Evolutionary conservation across 1,140 invertebrate genomes (phyloP).

Genomic region (Delia radicum): DNA sequence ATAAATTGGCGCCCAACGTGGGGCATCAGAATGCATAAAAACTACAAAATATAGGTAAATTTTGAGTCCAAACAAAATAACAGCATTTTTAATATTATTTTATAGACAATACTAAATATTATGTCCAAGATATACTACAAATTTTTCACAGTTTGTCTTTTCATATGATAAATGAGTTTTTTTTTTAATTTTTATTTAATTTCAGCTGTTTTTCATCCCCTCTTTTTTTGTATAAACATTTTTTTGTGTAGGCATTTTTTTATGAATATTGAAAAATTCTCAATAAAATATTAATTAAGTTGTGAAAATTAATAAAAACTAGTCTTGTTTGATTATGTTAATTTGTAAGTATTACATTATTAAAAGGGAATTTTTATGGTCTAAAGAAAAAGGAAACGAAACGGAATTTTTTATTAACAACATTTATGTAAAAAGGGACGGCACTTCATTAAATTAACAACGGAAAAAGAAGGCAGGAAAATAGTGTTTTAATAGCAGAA

Average conservation of each 20-base stretch:
- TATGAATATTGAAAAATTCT: not conserved
- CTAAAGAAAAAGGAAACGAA: not conserved
- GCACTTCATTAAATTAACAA: not conserved
- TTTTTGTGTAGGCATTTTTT: not conserved
- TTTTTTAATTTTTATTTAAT: not conserved
- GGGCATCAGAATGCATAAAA: too few relatives aligned
- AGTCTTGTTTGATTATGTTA: not conserved
- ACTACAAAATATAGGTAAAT: too few relatives aligned
- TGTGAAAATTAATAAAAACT: not conserved
- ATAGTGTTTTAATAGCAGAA: not conserved
- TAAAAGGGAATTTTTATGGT: not conserved
- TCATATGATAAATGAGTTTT: not conserved
- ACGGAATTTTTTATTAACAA: too few relatives aligned
- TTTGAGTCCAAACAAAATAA: too few relatives aligned
- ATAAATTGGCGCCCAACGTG: too few relatives aligned
- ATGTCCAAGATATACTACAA: too few relatives aligned
- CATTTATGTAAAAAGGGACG: not conserved
- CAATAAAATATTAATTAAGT: not conserved
- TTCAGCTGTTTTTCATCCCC: not conserved
- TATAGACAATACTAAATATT: too few relatives aligned
- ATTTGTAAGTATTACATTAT: too few relatives aligned
- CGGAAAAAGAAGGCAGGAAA: not conserved
- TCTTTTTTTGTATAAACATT: not conserved
- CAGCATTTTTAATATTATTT: too few relatives aligned
- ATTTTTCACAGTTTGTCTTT: not conserved